Base-by-base conservation (phyloP, 1,140 invertebrate genomes). In the Centruroides sculpturatus region DNA sequence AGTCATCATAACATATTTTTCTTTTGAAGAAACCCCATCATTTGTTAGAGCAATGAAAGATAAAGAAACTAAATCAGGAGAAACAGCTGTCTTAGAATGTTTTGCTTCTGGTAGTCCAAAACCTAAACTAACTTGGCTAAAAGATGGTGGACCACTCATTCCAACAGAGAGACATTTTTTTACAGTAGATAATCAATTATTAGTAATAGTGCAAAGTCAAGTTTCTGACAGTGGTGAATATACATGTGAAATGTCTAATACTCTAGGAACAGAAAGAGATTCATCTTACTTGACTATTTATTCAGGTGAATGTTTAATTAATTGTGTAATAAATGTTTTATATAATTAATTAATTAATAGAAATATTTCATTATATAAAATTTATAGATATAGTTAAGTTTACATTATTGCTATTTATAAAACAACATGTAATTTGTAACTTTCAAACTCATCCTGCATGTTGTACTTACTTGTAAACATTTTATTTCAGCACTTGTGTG, bases 81-180 rank as follows among this genome's bases (percentile, higher is more conserved):
- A 85, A 54, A 85, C 86, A 23, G 83, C 86, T 55, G 89, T 93
- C 1, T 71, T 96, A 46, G 85, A 92, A 70, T 97, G 92, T 73
- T 84, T 89, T 78, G 85, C 86, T 35, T 81, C 83, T 55, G 74
- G 75, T 4, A 86, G 84, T 41, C 92, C 92, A 4, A 85, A 85
- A 70, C 91, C 92, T 6, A 83, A 83, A 60, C 76, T 96, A n/a
- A 81, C 80, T 10, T 98, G 93, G 93, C 80, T 80, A 12, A 95
- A 95, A 78, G 85, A 95, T 75, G 85, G 84, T 35, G 77, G 80
- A 58, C 79, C 82, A 3, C 76, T 95, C 34, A 74, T 79, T n/a
- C 74, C 78, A 41, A 84, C 85, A 1, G 82, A 86, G 53, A 77
- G 89, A 0, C 82, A 86, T 70, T 92, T 87, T 70, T 87, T 92